Percentiles rank a stretch among this genome's conserved stretches.
Conservation (phyloP, 1,140 invertebrate species). For the Lepidotrigona ventralis region DNA sequence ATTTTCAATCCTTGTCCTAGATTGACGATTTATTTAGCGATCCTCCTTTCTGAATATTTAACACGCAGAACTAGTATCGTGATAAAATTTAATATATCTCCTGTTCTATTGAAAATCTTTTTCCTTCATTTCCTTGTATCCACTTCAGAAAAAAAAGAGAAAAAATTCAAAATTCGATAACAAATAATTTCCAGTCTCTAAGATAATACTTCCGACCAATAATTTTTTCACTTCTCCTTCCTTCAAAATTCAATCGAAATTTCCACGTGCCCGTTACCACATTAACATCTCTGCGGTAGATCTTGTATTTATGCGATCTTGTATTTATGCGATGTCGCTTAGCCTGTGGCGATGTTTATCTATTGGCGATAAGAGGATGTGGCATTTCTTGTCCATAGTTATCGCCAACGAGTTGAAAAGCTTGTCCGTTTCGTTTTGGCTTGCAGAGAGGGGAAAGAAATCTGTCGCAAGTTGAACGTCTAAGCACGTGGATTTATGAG, state of each 20-base stretch:
- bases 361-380: constrained; percentile 25
- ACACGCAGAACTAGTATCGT: not conserved
- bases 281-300: not conserved
- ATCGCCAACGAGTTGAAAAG: constrained; percentile 44
- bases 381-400: constrained; percentile 13
- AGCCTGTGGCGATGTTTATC: constrained; percentile 22
- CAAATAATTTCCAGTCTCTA: not conserved
- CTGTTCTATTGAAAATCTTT: not conserved
- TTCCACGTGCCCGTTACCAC: not conserved
- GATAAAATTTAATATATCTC: not conserved
- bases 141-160: too few species aligned
- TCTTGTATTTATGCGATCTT: not conserved
- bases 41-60: not conserved
- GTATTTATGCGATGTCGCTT: constrained; percentile 3
- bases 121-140: not conserved
- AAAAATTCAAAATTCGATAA: not conserved
- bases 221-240: not conserved
- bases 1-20: not conserved
- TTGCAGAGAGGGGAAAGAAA: constrained; percentile 41
- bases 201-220: not conserved
- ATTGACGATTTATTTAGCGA: not conserved
- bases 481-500: constrained; percentile 31
- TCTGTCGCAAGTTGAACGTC: constrained; percentile 42
- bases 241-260: not conserved
- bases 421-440: constrained; percentile 41